Percentiles rank a stretch among this genome's conserved stretches.
These are phyloP conservation scores for Serilophus lunatus DNA, from an alignment of 2,113 vertebrate species.

Conservation along the genomic window DNA sequence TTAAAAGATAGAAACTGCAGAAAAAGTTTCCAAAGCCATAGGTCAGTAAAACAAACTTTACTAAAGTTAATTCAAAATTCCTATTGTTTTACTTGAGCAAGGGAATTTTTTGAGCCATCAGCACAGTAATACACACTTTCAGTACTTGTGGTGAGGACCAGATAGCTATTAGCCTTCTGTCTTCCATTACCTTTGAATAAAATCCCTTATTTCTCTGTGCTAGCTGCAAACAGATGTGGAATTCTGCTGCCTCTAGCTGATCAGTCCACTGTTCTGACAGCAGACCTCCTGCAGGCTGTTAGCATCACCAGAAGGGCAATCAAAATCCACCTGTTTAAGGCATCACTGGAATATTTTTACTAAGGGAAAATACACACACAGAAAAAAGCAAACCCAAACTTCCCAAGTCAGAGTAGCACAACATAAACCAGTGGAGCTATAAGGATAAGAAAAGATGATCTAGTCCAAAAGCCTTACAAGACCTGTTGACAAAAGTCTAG, in stretches of 20 bases:
- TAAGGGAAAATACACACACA: not conserved
- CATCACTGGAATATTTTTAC: not conserved
- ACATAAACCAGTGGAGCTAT: not conserved
- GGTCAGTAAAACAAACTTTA: not conserved
- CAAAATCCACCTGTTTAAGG: not conserved
- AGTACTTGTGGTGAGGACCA: not conserved
- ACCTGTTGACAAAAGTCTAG: not conserved
- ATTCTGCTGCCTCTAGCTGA: not conserved
- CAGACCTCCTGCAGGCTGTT: not conserved
- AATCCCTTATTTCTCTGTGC: not conserved
- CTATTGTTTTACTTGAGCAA: not conserved
- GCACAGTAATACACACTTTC: not conserved
- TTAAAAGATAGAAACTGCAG: not conserved
- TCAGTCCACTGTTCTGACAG: not conserved
- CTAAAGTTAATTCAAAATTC: not conserved
- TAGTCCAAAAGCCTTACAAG: not conserved
- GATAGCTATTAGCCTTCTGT: not conserved
- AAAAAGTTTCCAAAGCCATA: slow-evolving; percentile 1
- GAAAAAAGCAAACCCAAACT: not conserved
- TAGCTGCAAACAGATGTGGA: not conserved
- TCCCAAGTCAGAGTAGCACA: not conserved
- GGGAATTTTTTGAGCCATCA: not conserved
- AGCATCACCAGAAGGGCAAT: not conserved
- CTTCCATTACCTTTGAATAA: not conserved
- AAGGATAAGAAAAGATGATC: not conserved